Evolutionary conservation across 2,113 vertebrate genomes (phyloP).

Genomic region (Prunella himalayana): DNA sequence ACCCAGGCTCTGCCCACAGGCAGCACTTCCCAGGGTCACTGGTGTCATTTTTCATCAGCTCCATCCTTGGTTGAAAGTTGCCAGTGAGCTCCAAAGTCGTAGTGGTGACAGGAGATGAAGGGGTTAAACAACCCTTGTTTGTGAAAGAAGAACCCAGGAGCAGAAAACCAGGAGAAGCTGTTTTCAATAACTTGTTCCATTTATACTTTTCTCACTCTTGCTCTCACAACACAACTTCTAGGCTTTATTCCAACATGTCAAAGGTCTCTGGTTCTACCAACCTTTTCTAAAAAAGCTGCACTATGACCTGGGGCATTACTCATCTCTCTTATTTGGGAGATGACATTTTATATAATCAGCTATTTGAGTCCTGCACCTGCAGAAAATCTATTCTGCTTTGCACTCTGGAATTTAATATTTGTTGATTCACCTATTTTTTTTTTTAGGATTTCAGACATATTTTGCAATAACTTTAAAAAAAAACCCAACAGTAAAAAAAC

Average conservation of each 20-base stretch:
- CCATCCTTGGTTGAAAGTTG: not conserved
- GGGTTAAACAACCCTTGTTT: not conserved
- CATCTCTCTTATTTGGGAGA: not conserved
- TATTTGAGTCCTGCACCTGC: not conserved
- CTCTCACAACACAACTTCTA: not conserved
- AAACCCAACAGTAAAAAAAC: not conserved
- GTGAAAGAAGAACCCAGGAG: not conserved
- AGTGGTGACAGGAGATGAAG: not conserved
- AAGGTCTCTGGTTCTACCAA: not conserved
- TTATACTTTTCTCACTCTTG: not conserved
- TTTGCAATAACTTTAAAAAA: not conserved
- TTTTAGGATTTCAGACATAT: not conserved
- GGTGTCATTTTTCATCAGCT: not conserved
- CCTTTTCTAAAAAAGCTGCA: not conserved
- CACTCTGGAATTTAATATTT: not conserved
- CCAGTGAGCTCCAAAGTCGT: not conserved
- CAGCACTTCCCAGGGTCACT: not conserved
- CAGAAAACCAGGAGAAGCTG: not conserved
- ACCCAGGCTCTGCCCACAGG: not conserved
- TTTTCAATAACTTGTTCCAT: not conserved
- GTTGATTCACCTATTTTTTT: not conserved
- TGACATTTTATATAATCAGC: not conserved
- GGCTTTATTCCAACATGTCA: not conserved
- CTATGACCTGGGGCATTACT: not conserved
- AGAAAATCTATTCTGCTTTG: not conserved